phyloP scores from a whole-genome alignment of 2,888 invertebrate genomes.

The Automeris io region DNA sequence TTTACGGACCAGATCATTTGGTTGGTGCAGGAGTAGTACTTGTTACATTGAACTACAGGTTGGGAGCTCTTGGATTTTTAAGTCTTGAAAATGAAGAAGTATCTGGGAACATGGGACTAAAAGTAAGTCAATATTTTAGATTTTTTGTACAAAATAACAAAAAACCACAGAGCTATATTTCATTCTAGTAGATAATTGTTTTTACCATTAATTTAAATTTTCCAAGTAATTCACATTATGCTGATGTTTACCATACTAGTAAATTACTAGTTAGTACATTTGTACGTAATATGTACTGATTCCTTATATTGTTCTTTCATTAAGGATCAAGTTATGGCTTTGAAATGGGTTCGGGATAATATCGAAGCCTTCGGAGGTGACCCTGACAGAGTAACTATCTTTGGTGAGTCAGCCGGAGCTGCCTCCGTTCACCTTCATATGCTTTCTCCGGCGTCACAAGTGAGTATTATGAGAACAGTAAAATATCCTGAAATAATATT shows the following conservation, averaged over 20 bases:
- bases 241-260: too few relatives aligned
- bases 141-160: too few relatives aligned
- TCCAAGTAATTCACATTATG: too few relatives aligned
- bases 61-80: slow-evolving; percentile 79
- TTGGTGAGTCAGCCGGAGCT: slow-evolving; percentile 79
- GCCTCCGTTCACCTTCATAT: slow-evolving; percentile 78
- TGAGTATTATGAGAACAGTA: slow-evolving; percentile 18
- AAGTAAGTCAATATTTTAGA: slow-evolving; percentile 46
- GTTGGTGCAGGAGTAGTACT: slow-evolving; percentile 79
- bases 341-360: slow-evolving; percentile 79
- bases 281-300: too few relatives aligned
- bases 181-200: too few relatives aligned
- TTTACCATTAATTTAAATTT: too few relatives aligned
- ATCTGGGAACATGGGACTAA: slow-evolving; percentile 81
- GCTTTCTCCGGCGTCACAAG: slow-evolving; percentile 72
- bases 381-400: slow-evolving; percentile 73
- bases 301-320: slow-evolving; percentile 11
- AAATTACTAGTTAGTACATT: too few relatives aligned
- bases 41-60: slow-evolving; percentile 79
- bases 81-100: slow-evolving; percentile 79
- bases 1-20: slow-evolving; percentile 79
- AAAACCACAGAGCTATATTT: too few relatives aligned
- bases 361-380: slow-evolving; percentile 79
- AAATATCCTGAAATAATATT: too few relatives aligned
- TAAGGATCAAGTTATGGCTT: slow-evolving; percentile 78